Base-by-base conservation (phyloP, 1,140 invertebrate species). In the Oryctes rhinoceros region DNA sequence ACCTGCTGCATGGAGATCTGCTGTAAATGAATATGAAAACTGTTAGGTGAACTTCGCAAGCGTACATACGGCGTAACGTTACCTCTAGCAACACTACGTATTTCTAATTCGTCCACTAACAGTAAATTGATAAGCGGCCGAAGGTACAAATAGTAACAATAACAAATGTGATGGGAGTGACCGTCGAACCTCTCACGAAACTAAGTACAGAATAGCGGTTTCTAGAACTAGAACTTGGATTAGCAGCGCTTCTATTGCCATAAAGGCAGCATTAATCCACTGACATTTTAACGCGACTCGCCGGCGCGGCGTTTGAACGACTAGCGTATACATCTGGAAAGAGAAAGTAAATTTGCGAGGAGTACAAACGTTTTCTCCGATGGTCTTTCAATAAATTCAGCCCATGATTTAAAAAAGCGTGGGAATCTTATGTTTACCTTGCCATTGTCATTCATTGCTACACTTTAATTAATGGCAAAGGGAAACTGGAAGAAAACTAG, bases 341-440 rank as follows among this genome's bases (percentile, higher is more conserved):
- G 65, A 67, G 65, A 67, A 67, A 67, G 65, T 67, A 67, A 30
- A 67, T 67, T 67, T 67, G 65, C 65, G n/a, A 67, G 65, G 7
- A 67, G 18, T 30, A 67, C 24, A 30, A 30, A 30, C 65, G 65
- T 67, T 67, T 24, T 67, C 65, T 67, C 65, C 7, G 20, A 67
- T 67, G 18, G 18, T 67, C 65, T 67, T 67, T 67, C 65, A 67
- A 67, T 67, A 67, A 67, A 67, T 67, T 67, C 65, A 67, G 5
- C 65, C 5, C 65, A 24, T n/a, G 6, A 35, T 18, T 18, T 35
- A 67, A 18, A 67, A 67, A 67, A 35, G 20, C 65, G 65, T 67
- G 65, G 65, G 65, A 67, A 67, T 67, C 65, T 67, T 53, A 1
- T 24, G 5, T 24, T 67, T 67, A 24, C 65, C 20, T 67, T 18